These are phyloP conservation scores for Drosophila varians DNA, from an alignment of 1,140 invertebrate species.

Conservation along the genomic window DNA sequence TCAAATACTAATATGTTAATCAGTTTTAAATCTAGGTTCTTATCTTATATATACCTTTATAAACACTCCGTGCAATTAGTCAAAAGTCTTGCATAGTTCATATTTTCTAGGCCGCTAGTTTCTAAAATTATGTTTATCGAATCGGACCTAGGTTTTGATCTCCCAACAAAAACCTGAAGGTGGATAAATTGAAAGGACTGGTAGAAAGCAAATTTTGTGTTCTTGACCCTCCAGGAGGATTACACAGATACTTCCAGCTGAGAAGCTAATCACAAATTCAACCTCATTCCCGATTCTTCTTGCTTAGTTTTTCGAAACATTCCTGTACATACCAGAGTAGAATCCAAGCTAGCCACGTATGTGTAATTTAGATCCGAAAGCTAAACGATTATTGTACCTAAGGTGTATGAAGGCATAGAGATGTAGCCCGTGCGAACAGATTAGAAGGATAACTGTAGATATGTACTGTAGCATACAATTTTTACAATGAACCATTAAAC, in stretches of 20 bases:
- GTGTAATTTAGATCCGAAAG: conserved; percentile 54
- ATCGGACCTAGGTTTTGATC: conserved; percentile 22
- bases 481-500: conserved; percentile 42
- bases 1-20: conserved; percentile 62
- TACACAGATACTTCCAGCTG: conserved; percentile 26
- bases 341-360: conserved; percentile 30
- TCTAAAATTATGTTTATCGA: conserved; percentile 30
- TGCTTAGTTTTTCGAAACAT: conserved; percentile 37
- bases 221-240: not conserved
- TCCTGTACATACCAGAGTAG: conserved; percentile 67
- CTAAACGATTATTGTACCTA: conserved; percentile 74
- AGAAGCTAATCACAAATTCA: conserved; percentile 30
- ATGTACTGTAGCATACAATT: conserved; percentile 75
- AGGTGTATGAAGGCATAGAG: conserved; percentile 58
- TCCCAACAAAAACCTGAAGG: not conserved
- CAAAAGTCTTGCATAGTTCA: conserved; percentile 70
- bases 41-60: conserved; percentile 13
- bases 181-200: not conserved
- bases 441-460: conserved; percentile 70
- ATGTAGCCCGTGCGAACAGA: conserved; percentile 45
- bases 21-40: conserved; percentile 61
- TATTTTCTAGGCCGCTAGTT: conserved; percentile 59
- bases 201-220: not conserved
- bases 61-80: conserved; percentile 73
- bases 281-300: conserved; percentile 39